Percentiles rank a stretch among this genome's conserved stretches.
phyloP scores from a whole-genome alignment of 2,888 invertebrate species.

The Lacanobia oleracea region DNA sequence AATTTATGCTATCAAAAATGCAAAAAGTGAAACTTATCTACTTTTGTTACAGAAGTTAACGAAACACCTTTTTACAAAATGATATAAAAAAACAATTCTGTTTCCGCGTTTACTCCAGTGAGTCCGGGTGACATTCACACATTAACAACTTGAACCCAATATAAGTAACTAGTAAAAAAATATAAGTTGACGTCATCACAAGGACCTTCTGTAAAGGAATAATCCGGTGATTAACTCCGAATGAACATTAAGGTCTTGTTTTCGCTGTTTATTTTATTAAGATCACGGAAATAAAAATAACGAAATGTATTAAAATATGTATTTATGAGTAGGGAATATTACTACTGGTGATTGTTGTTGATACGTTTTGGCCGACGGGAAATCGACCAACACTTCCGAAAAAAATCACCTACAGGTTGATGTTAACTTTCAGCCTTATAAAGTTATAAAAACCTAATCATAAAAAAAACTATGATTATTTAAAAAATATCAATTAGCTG shows the following conservation, averaged over 20 bases:
- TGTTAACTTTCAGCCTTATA: neutral
- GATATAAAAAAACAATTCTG: too few species aligned
- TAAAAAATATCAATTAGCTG: too few species aligned
- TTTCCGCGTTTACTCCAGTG: too few species aligned
- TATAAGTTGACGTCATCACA: neutral
- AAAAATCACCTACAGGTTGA: neutral
- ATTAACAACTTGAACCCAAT: too few species aligned
- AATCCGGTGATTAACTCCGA: neutral
- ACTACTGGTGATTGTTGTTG: neutral
- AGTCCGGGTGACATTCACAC: too few species aligned
- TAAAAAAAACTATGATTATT: too few species aligned
- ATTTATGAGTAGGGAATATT: neutral
- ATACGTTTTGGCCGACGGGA: too few species aligned
- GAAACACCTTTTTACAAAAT: too few species aligned
- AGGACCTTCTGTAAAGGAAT: neutral
- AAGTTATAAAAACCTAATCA: too few species aligned
- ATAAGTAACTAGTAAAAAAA: neutral
- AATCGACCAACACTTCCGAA: neutral
- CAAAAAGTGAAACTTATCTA: too few species aligned
- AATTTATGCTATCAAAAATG: too few species aligned
- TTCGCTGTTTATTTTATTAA: neutral
- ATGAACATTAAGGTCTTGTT: slow-evolving; percentile 5
- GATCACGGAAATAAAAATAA: neutral
- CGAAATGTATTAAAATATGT: neutral
- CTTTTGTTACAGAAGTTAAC: too few species aligned